Base-by-base conservation (phyloP, 2,113 vertebrate genomes). In the Saimiri boliviensis region DNA sequence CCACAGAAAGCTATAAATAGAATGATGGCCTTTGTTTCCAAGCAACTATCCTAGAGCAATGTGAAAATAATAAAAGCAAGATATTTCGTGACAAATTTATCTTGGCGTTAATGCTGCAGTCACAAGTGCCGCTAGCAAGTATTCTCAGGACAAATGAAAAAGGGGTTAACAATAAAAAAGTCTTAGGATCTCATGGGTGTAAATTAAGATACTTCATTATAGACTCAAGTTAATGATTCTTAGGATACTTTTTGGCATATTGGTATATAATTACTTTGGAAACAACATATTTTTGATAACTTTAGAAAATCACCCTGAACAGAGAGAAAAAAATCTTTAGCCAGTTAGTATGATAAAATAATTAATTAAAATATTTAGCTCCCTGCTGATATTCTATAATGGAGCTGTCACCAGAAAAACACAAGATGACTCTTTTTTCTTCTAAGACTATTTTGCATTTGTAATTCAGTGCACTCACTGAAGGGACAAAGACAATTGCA, bases 351-450 rank as follows among this genome's bases (percentile, higher is more conserved):
- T 96, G 91, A 97, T 95, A 84, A 87, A 94, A 91, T 95, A 79
- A 95, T 94, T 94, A 93, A 94, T 93, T 97, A 96, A 95, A 97
- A 96, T 80, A 70, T 52, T 58, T 90, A 94, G 66, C 60, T 95
- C 56, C 58, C 30, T 93, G 80, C 81, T 84, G 60, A 92, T 83
- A 71, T 40, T 91, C 25, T 89, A 10, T 84, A 96, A 86, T 96
- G 42, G 32, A 94, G 35, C 71, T 74, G 35, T 92, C 77, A 92
- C 45, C 42, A 56, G 52, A 63, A 85, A 95, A 94, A 79, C 30
- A 89, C 3, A 76, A 17, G 25, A 52, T 83, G 79, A 68, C 14
- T 68, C 17, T 47, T 89, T 95, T 97, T 90, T 73, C 23, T n/a
- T 71, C 3, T 30, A 66, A 96, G 47, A 89, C 93, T 32, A 27